Evolutionary conservation across 2,888 invertebrate species (phyloP).

Genomic region (Eurytoma adleriae): DNA sequence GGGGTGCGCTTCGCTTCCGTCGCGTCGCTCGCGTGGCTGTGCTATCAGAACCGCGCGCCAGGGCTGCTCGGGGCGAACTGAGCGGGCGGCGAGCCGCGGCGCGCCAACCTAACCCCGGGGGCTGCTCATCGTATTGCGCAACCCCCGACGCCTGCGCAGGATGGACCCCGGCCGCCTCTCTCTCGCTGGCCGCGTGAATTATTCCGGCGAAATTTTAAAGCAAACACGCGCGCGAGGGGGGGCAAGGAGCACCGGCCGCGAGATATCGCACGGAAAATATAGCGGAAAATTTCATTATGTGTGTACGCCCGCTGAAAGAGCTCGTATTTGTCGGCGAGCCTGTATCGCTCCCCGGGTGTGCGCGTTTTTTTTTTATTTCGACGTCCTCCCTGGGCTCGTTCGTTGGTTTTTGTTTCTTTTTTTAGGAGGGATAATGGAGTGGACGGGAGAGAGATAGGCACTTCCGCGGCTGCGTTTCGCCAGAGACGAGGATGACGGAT

Average conservation of each 20-base stretch:
- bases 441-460: background rate
- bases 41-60: conserved; percentile 32
- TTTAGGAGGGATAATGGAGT: background rate
- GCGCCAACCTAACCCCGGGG: conserved; percentile 32
- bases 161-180: background rate
- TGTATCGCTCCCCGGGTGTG: background rate
- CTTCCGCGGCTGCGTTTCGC: background rate
- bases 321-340: background rate
- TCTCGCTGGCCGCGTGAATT: conserved; percentile 34
- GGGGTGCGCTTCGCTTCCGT: background rate
- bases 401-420: background rate
- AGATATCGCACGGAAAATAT: conserved; percentile 31
- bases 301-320: background rate
- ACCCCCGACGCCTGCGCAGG: conserved; percentile 4
- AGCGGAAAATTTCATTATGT: conserved; percentile 26
- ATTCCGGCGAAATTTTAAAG: conserved; percentile 45
- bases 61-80: conserved; percentile 54
- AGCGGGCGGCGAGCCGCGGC: background rate
- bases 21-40: background rate
- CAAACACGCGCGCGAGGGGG: background rate
- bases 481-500: background rate
- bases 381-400: background rate
- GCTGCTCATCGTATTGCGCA: background rate
- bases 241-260: background rate
- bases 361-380: background rate